Percentiles rank a stretch among this genome's conserved stretches.
Conservation (phyloP, 2,888 invertebrate species). For the Lasioglossum malachurum region DNA sequence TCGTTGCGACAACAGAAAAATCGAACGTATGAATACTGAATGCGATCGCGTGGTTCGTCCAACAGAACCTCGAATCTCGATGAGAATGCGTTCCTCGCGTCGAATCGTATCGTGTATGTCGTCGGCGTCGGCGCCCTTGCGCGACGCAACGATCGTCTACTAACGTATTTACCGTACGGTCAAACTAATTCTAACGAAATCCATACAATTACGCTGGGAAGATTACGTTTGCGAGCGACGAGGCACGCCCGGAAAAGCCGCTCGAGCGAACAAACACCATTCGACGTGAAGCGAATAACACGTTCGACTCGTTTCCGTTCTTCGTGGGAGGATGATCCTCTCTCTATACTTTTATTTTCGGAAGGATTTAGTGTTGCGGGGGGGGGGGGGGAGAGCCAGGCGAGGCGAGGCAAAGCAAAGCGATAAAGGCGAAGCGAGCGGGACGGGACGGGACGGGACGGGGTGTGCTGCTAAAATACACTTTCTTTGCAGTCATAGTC, state of each 20-base stretch:
- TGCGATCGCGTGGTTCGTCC: not conserved
- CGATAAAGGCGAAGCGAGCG: not conserved
- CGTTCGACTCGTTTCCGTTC: not conserved
- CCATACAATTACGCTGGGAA: conserved; percentile 71
- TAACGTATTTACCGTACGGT: conserved; percentile 79
- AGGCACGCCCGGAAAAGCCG: conserved; percentile 72
- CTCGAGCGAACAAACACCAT: conserved; percentile 23
- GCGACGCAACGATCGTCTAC: conserved; percentile 70
- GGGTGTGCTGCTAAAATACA: conserved; percentile 4
- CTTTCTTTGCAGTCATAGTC: not conserved
- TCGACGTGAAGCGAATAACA: not conserved
- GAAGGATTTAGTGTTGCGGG: conserved; percentile 2
- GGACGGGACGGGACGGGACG: no score
- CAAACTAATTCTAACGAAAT: conserved; percentile 74
- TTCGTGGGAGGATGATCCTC: not conserved
- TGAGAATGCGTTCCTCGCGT: conserved; percentile 48
- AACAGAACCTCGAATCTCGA: not conserved
- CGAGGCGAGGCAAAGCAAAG: not conserved
- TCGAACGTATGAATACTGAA: conserved; percentile 12
- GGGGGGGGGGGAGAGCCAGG: not conserved
- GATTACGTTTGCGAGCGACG: conserved; percentile 71
- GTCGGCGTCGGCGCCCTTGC: conserved; percentile 69
- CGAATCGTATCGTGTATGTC: conserved; percentile 40
- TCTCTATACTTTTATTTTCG: no score
- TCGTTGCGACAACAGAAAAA: conserved; percentile 20